Conservation (phyloP, 2,797 vertebrate species). For the Setipinna tenuifilis region DNA sequence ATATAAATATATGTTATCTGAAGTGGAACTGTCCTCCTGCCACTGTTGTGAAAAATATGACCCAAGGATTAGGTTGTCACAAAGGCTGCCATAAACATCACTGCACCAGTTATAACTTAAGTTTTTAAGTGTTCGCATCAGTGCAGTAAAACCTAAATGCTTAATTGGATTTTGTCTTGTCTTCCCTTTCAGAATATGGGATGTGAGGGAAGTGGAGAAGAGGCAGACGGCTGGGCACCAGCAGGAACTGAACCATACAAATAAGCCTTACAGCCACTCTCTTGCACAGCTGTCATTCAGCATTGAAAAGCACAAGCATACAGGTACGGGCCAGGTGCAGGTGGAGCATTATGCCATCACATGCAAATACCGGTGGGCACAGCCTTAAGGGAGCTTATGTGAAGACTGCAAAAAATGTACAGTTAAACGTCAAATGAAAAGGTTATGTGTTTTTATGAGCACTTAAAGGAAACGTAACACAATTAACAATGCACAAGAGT, state of each 20-base stretch:
- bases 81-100: too few species aligned
- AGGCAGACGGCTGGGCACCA: not conserved
- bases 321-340: conserved; percentile 2
- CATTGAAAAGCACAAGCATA: not conserved
- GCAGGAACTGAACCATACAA: not conserved
- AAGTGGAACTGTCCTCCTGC: not conserved
- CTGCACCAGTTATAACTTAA: too few species aligned
- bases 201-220: not conserved
- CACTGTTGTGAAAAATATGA: not conserved
- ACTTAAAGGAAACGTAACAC: not conserved
- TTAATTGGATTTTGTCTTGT: not conserved
- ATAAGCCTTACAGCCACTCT: not conserved
- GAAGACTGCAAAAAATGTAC: not conserved
- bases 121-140: not conserved
- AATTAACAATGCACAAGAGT: not conserved
- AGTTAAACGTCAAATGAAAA: not conserved
- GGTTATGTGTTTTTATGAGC: not conserved
- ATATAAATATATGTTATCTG: not conserved
- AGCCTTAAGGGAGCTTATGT: not conserved
- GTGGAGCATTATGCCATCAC: not conserved
- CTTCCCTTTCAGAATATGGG: not conserved
- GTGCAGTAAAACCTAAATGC: not conserved
- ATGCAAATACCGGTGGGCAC: too few species aligned
- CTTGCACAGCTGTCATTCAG: not conserved
- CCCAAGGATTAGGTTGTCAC: too few species aligned